Evolutionary conservation across 2,888 invertebrate species (phyloP).

Genomic region (Lycocerus yunnanus): DNA sequence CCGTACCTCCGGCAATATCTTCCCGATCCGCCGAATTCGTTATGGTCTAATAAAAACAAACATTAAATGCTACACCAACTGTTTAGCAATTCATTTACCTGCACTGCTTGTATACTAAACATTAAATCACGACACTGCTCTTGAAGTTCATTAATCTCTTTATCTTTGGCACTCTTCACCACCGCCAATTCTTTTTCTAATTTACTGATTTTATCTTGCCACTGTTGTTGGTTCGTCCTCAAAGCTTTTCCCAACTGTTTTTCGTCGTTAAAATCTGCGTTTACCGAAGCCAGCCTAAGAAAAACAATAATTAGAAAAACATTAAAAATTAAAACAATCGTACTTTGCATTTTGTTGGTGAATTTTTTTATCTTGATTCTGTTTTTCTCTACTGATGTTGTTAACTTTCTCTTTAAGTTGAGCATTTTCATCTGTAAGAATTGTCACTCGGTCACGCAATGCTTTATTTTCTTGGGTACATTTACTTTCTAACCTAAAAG

Average conservation of each 20-base stretch:
- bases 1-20: slow-evolving; percentile 66
- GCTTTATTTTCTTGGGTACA: slow-evolving; percentile 47
- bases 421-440: slow-evolving; percentile 58
- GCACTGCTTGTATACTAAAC: slow-evolving; percentile 93
- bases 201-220: slow-evolving; percentile 66
- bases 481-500: slow-evolving; percentile 49
- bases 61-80: background rate
- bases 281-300: slow-evolving; percentile 65
- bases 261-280: slow-evolving; percentile 80
- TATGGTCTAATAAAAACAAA: slow-evolving; percentile 48
- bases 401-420: slow-evolving; percentile 57
- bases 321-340: slow-evolving; percentile 21
- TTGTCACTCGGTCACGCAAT: slow-evolving; percentile 58
- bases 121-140: slow-evolving; percentile 96
- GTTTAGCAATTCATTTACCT: slow-evolving; percentile 37
- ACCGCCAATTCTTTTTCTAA: slow-evolving; percentile 60
- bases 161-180: slow-evolving; percentile 57
- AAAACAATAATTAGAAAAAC: background rate
- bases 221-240: slow-evolving; percentile 73
- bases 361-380: slow-evolving; percentile 71
- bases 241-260: slow-evolving; percentile 80
- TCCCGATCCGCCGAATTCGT: slow-evolving; percentile 61
- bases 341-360: slow-evolving; percentile 66
- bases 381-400: slow-evolving; percentile 67
- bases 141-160: slow-evolving; percentile 79